phyloP scores from a whole-genome alignment of 2,113 vertebrate genomes.

The Corythaeola cristata region DNA sequence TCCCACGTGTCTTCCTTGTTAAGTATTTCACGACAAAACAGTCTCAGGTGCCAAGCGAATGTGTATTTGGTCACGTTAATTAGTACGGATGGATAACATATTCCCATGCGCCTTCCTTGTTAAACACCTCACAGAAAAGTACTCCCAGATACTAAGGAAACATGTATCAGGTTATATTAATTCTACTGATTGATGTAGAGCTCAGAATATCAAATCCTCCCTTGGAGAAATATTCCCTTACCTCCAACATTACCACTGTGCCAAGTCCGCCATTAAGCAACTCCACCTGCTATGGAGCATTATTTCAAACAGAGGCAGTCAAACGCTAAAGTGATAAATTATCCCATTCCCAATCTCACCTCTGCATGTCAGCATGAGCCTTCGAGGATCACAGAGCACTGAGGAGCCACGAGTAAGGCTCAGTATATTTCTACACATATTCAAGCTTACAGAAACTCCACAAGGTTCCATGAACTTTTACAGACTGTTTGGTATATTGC shows the following conservation, averaged over 20 bases:
- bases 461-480: background rate
- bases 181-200: accelerated
- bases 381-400: background rate
- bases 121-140: background rate
- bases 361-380: background rate
- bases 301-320: background rate
- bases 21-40: background rate
- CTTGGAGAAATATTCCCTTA: background rate
- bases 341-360: background rate
- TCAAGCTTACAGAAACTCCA: background rate
- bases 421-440: background rate
- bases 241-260: background rate
- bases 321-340: background rate
- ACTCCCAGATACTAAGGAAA: background rate
- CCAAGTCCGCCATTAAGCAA: background rate
- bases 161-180: background rate
- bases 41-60: background rate
- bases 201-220: background rate
- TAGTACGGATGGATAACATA: background rate
- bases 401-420: background rate
- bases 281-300: background rate
- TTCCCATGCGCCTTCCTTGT: background rate
- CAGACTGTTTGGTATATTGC: background rate
- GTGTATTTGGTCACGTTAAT: background rate
- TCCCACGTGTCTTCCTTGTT: background rate